Conservation (phyloP, 2,797 vertebrate species). For the Halcyon leucocephala region DNA sequence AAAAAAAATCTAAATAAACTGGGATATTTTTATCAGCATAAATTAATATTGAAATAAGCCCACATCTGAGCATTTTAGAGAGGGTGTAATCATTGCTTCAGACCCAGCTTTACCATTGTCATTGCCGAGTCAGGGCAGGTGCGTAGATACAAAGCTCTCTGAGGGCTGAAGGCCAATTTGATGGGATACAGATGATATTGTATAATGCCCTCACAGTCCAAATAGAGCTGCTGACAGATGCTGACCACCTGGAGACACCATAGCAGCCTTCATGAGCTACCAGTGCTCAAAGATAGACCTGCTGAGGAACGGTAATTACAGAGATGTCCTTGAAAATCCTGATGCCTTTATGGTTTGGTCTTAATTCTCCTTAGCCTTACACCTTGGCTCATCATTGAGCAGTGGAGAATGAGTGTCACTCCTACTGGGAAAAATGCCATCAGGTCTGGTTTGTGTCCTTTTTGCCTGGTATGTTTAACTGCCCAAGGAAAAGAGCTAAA, state of each 20-base stretch:
- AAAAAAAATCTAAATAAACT: neutral
- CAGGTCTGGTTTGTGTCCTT: neutral
- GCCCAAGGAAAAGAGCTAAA: neutral
- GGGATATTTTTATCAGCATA: neutral
- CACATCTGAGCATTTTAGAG: neutral
- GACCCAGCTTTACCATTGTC: neutral
- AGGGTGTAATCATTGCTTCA: neutral
- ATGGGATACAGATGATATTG: neutral
- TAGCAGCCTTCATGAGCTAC: neutral
- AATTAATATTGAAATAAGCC: neutral
- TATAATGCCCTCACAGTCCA: accelerated
- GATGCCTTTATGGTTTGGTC: neutral
- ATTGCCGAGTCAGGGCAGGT: neutral
- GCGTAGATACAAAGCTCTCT: neutral
- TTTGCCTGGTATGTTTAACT: neutral
- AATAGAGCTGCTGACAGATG: neutral
- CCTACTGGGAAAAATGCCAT: neutral
- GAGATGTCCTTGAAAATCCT: neutral
- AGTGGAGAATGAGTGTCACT: neutral
- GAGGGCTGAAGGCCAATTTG: neutral
- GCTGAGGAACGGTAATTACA: neutral
- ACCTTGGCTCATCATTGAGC: neutral
- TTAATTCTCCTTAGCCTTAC: neutral
- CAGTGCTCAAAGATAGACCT: neutral
- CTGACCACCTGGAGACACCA: neutral